A percentile compares a stretch with the other conserved stretches of the same genome.
Conservation (phyloP, 37 sponge, comb jelly and placozoan genomes). For the Agelas oroides region DNA sequence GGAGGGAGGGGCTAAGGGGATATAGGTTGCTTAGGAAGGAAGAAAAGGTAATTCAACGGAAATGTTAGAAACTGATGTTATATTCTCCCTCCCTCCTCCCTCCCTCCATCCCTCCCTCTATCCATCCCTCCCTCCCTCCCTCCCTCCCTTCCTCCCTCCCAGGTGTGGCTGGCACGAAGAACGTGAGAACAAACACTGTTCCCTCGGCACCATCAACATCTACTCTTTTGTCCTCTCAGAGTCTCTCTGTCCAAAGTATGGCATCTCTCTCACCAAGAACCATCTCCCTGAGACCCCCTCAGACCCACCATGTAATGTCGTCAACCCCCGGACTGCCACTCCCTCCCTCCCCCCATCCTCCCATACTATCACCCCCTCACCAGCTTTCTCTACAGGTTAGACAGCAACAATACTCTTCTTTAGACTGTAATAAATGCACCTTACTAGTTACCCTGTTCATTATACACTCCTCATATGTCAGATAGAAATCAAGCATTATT, state of each 20-base stretch:
- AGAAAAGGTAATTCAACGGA: no score
- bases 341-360: conserved; percentile 14
- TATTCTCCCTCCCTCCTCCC: no score
- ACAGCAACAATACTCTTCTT: no score
- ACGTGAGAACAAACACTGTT: conserved; percentile 63
- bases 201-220: conserved; percentile 51
- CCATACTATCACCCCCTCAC: no score
- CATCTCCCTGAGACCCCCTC: conserved; percentile 64
- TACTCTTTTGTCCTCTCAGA: conserved; percentile 72
- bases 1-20: neutral
- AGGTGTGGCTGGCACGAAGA: conserved; percentile 67
- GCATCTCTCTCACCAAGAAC: conserved; percentile 46
- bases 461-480: no score
- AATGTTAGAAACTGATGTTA: no score
- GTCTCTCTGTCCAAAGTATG: conserved; percentile 69
- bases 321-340: neutral
- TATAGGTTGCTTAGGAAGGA: no score
- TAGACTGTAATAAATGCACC: no score
- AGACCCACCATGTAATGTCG: neutral
- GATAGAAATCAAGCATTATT: no score
- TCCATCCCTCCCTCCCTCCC: no score
- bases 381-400: no score
- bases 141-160: neutral
- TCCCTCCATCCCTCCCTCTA: neutral
- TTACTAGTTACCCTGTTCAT: no score